Conservation (phyloP, 2,113 vertebrate species). For the Pagrus major region DNA sequence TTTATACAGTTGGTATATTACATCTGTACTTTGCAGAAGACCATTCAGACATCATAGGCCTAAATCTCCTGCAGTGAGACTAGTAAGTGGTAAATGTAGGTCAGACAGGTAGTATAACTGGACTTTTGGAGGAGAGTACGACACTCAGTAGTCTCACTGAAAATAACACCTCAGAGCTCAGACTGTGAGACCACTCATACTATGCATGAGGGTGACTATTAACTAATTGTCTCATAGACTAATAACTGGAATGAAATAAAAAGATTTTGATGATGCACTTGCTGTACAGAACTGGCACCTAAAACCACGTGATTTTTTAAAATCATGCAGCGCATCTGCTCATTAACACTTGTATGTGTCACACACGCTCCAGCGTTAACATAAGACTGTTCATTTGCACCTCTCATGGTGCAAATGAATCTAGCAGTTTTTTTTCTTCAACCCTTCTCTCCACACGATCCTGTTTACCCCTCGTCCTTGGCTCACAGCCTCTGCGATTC, state of each 20-base stretch:
- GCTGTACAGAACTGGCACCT: background rate
- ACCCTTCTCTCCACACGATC: slow-evolving; percentile 9
- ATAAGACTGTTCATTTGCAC: slow-evolving; percentile 48
- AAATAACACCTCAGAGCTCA: slow-evolving; percentile 38
- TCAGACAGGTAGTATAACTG: slow-evolving; percentile 51
- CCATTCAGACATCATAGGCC: background rate
- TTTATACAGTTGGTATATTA: background rate
- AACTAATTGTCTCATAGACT: too few species aligned
- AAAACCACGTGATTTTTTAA: slow-evolving; percentile 7
- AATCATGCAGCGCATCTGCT: slow-evolving; percentile 19
- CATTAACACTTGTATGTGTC: slow-evolving; percentile 31
- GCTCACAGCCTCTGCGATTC: slow-evolving; percentile 20
- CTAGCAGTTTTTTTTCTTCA: slow-evolving; percentile 8
- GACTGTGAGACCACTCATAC: slow-evolving; percentile 16
- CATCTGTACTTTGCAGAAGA: slow-evolving; percentile 18
- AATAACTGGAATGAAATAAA: background rate
- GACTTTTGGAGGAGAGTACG: slow-evolving; percentile 32
- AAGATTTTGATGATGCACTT: background rate
- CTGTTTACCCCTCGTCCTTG: slow-evolving; percentile 17
- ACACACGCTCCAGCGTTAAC: slow-evolving; percentile 9
- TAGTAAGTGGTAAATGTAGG: slow-evolving; percentile 42
- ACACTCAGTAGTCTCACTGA: slow-evolving; percentile 22
- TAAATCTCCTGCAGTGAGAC: slow-evolving; percentile 23
- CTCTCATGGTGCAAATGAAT: slow-evolving; percentile 47
- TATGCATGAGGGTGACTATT: slow-evolving; percentile 10